Conservation (phyloP, 2,797 vertebrate species). For the Neosilurus hyrtlii region DNA sequence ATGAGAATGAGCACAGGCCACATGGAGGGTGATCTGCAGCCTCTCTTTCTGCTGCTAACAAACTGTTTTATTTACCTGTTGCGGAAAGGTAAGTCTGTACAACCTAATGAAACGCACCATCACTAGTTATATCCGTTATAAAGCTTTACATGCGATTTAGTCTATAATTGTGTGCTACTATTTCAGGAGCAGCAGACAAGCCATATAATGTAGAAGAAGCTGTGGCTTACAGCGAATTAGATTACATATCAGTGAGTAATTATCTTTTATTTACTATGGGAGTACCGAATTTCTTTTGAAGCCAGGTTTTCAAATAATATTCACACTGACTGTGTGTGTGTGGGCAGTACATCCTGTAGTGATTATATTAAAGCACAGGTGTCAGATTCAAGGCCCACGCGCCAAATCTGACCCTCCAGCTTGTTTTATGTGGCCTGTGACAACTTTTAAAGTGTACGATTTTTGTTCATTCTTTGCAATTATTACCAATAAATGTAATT, state of each 20-base stretch:
- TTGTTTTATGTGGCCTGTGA: no score
- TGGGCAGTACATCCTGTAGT: neutral
- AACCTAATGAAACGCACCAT: neutral
- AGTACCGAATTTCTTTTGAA: neutral
- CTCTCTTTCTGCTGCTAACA: conserved; percentile 90
- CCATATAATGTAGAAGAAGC: conserved; percentile 95
- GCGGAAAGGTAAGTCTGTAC: conserved; percentile 81
- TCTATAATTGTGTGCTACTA: neutral
- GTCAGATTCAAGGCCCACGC: no score
- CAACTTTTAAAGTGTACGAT: no score
- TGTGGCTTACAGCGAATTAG: conserved; percentile 91
- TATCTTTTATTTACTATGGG: neutral
- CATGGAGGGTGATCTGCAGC: conserved; percentile 95
- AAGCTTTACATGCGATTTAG: neutral
- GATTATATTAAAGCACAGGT: neutral
- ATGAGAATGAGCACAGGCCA: conserved; percentile 95
- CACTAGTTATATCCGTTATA: neutral
- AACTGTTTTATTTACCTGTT: conserved; percentile 95
- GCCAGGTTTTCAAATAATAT: neutral
- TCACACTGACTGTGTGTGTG: neutral
- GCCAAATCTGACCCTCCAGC: no score
- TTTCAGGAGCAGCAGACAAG: conserved; percentile 93
- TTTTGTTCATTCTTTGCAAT: no score
- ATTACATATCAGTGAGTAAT: conserved; percentile 90
- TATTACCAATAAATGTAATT: no score